Conservation (phyloP, 2,113 vertebrate genomes). For the Rhadina sibilatrix region DNA sequence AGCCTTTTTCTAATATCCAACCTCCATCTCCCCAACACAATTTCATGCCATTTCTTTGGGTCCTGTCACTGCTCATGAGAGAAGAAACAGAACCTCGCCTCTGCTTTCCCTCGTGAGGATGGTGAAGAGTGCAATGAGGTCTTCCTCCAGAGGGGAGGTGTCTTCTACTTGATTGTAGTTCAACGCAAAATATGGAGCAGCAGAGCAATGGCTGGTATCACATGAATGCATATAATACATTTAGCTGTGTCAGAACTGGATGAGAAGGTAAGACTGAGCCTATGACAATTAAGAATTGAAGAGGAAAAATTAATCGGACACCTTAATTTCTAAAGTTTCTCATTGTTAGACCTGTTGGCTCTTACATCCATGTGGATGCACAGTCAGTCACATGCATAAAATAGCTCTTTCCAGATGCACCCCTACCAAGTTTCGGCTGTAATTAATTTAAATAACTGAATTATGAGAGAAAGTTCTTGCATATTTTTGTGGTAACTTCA, state of each 20-base stretch:
- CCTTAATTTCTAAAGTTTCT: neutral
- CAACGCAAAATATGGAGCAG: neutral
- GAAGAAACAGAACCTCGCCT: neutral
- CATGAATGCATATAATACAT: accelerated
- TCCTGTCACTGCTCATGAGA: neutral
- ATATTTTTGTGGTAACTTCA: neutral
- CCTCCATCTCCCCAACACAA: neutral
- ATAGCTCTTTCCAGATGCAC: neutral
- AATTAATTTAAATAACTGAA: neutral
- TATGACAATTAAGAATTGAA: neutral
- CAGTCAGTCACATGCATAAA: neutral
- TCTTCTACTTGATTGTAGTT: neutral
- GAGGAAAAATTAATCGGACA: neutral
- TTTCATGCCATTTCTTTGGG: neutral
- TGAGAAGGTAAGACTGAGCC: neutral
- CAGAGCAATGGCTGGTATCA: neutral
- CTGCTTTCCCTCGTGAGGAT: neutral
- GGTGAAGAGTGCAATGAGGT: neutral
- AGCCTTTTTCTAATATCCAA: neutral
- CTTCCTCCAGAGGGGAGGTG: neutral
- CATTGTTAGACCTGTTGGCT: neutral
- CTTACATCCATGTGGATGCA: neutral
- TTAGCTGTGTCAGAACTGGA: neutral
- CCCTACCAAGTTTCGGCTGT: neutral
- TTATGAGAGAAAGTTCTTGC: neutral